Conservation (phyloP, 1,140 invertebrate species). For the Drosophila micromelanica region DNA sequence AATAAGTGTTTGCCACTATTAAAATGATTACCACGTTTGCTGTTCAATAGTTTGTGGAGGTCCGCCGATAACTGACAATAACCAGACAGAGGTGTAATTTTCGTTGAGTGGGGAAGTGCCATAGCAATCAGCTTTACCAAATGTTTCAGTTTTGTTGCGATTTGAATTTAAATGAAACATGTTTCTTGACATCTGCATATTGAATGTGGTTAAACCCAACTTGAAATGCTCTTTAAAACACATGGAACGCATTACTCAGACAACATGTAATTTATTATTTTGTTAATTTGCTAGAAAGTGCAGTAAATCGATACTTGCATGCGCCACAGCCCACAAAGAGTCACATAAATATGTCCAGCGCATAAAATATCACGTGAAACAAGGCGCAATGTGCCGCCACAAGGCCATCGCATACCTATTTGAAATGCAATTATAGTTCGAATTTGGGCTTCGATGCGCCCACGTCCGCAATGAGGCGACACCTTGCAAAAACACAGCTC, state of each 20-base stretch:
- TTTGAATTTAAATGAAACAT: conserved; percentile 8
- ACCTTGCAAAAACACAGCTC: conserved; percentile 32
- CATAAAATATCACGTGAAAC: conserved; percentile 41
- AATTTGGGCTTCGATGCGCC: conserved; percentile 21
- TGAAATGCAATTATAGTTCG: conserved; percentile 48
- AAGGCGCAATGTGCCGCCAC: conserved; percentile 27
- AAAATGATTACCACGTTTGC: not conserved
- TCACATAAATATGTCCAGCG: conserved; percentile 31
- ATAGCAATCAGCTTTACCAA: conserved; percentile 9
- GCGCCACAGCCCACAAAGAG: not conserved
- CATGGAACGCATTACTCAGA: not conserved
- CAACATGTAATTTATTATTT: conserved; percentile 6
- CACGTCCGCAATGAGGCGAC: conserved; percentile 33
- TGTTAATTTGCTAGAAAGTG: conserved; percentile 18
- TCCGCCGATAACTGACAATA: not conserved
- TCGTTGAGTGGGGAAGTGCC: not conserved
- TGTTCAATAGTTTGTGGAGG: conserved; percentile 7
- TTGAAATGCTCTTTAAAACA: not conserved
- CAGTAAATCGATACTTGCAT: conserved; percentile 22
- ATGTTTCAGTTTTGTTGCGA: not conserved
- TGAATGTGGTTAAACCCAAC: not conserved
- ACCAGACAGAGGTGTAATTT: not conserved
- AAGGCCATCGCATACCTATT: conserved; percentile 37
- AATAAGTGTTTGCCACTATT: not conserved
- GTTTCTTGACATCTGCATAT: not conserved